These are phyloP conservation scores for Gymnobelideus leadbeateri DNA, from an alignment of 2,113 vertebrate species.

Conservation along the genomic window DNA sequence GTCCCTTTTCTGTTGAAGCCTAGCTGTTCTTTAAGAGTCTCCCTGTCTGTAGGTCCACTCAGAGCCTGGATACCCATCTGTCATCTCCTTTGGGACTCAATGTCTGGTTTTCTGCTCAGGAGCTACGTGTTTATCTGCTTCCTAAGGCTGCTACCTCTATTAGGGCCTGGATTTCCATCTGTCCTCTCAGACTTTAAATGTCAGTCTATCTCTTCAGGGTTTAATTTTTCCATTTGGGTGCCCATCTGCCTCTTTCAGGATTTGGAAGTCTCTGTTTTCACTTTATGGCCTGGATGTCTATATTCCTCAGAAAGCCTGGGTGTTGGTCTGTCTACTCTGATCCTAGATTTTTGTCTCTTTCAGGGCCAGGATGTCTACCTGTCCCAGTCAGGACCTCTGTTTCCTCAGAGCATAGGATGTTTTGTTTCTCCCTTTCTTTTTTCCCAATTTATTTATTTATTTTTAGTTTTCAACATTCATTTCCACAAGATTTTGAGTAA, in stretches of 20 bases:
- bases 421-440: not conserved
- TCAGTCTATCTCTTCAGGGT: not conserved
- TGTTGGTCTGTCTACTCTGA: not conserved
- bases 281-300: not conserved
- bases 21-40: not conserved
- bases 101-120: not conserved
- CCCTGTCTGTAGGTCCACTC: not conserved
- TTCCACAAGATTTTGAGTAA: too few relatives aligned
- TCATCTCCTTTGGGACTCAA: not conserved
- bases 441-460: too few relatives aligned
- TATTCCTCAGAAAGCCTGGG: not conserved
- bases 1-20: not conserved
- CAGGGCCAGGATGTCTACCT: not conserved
- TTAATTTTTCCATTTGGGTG: not conserved
- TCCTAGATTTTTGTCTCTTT: not conserved
- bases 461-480: too few relatives aligned
- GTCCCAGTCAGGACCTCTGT: not conserved
- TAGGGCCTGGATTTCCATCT: not conserved
- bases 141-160: not conserved
- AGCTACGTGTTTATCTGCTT: not conserved
- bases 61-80: not conserved
- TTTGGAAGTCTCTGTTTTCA: not conserved
- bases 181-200: not conserved
- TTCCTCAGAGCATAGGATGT: not conserved
- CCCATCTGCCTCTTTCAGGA: not conserved